A percentile compares a stretch with the other conserved stretches of the same genome.
phyloP scores from a whole-genome alignment of 2,888 invertebrate genomes.

The Agapostemon virescens region DNA sequence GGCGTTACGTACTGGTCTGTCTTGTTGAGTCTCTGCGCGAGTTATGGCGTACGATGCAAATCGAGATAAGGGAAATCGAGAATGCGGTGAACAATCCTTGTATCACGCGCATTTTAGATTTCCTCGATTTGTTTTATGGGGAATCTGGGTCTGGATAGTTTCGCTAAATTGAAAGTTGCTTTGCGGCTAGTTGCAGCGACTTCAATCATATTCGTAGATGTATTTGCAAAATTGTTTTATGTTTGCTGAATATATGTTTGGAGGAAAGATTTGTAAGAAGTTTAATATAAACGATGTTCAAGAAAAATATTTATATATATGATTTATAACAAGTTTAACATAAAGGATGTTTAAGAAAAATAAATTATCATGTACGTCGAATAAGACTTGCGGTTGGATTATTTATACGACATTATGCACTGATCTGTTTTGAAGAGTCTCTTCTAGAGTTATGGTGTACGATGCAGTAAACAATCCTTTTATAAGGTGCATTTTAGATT shows the following conservation, averaged over 20 bases:
- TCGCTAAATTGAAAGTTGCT: not conserved
- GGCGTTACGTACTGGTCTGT: not conserved
- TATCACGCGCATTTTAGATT: not conserved
- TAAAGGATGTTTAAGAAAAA: too few species aligned
- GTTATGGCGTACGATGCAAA: not conserved
- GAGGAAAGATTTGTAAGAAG: too few species aligned
- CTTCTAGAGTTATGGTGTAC: not conserved
- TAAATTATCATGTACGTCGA: conserved; percentile 13
- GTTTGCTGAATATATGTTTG: not conserved
- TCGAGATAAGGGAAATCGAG: not conserved
- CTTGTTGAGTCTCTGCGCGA: not conserved
- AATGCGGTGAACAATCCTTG: not conserved
- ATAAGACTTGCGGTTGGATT: not conserved
- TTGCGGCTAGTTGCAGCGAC: not conserved
- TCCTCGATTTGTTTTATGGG: not conserved
- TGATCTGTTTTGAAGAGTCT: not conserved
- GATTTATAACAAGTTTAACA: too few species aligned
- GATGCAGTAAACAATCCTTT: not conserved
- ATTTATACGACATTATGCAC: not conserved
- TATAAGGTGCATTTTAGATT: not conserved
- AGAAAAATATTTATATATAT: too few species aligned
- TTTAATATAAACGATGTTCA: too few species aligned
- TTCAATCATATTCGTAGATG: not conserved
- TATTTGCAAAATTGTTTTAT: not conserved
- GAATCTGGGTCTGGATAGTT: not conserved